Base-by-base conservation (phyloP, 2,888 invertebrate species). In the Leucozona laternaria region DNA sequence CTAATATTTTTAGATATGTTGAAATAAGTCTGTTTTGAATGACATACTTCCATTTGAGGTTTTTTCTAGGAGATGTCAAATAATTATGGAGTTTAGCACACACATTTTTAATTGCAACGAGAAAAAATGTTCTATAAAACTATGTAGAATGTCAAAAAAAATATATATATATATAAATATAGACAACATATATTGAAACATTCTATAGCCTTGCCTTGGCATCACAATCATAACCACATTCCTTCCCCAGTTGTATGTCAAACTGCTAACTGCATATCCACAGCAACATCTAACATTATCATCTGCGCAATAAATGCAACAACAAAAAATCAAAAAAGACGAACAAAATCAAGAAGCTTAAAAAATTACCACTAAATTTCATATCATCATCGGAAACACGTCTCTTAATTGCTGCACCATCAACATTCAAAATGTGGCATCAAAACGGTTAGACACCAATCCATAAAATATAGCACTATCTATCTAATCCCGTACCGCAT, bases 211-310 rank as follows among this genome's bases (percentile, higher is more conserved):
- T 79, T 58, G 66, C 79, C 66, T 66, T 73, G 73, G 79, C 73
- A 68, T 58, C 66, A 48, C 79, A 79, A 66, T 79, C 72, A 66
- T 53, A 79, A 79, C 79, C 79, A 73, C 79, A 79, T 79, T 79
- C 79, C 66, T 58, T 50, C 11, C 48, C 48, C 73, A 57, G 31
- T 45, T 70, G n/a, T 68, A 60, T 75, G 34, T 60, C 68, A 60
- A 80, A 75, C 73, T 73, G 73, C 68, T 53, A 80, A 75, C 73
- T 73, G 73, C 73, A 79, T 45, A 79, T 72, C 20, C 40, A 34
- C 34, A 25, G 45, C 37, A 34, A 43, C 25, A 48, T 53, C 55
- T 57, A 25, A 25, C 50, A 40, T 31, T 31, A 58, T 34, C 25
- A 68, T 68, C 45, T 22, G 48, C 20, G 58, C 58, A 60, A 48